These are phyloP conservation scores for Pachyramphus minor DNA, from an alignment of 2,113 vertebrate genomes.

Conservation along the genomic window DNA sequence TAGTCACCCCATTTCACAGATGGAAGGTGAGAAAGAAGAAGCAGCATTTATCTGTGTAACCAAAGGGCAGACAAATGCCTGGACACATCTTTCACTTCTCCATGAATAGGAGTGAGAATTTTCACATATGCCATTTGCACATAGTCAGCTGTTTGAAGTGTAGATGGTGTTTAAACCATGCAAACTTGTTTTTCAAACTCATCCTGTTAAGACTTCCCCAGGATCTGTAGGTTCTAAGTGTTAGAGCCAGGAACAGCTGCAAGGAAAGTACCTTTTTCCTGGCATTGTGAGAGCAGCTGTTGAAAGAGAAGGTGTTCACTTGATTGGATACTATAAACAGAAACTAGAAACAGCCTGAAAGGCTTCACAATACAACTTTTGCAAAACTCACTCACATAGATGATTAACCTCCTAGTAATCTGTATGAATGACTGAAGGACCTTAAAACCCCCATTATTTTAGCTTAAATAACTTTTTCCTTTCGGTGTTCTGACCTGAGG, in stretches of 20 bases:
- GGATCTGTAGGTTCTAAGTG: background rate
- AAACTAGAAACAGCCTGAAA: background rate
- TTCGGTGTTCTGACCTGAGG: background rate
- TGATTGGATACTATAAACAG: background rate
- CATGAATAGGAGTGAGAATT: background rate
- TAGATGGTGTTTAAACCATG: background rate
- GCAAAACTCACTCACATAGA: background rate
- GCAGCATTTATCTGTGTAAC: background rate
- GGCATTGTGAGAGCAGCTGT: background rate
- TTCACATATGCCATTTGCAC: background rate
- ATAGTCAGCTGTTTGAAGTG: background rate
- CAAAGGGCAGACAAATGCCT: slow-evolving; percentile 41
- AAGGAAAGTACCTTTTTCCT: background rate
- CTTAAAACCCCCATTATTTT: background rate
- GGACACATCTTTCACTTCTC: background rate
- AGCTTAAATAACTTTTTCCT: background rate
- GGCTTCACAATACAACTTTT: background rate
- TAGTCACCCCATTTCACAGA: background rate
- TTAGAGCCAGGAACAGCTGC: background rate
- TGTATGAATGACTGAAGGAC: background rate
- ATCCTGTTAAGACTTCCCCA: background rate
- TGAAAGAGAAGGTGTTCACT: background rate
- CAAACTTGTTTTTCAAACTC: background rate
- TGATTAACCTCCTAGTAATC: background rate
- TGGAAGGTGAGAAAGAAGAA: background rate